phyloP scores from a whole-genome alignment of 2,113 vertebrate genomes.

The Passer domesticus region DNA sequence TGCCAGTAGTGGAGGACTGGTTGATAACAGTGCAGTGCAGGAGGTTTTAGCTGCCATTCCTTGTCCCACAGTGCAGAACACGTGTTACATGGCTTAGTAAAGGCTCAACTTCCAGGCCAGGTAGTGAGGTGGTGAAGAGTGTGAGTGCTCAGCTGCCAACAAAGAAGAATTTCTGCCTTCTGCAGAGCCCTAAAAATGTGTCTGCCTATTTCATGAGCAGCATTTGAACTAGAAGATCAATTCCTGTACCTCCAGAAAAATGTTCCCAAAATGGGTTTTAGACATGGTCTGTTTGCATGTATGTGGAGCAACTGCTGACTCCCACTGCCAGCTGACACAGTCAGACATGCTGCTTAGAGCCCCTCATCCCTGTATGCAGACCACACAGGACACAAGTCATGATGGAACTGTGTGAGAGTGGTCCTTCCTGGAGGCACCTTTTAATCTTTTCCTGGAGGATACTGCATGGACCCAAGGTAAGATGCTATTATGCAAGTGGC shows the following conservation, averaged over 20 bases:
- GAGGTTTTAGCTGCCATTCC: background rate
- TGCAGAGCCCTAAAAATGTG: background rate
- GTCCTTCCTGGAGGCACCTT: background rate
- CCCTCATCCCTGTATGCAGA: background rate
- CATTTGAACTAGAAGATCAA: background rate
- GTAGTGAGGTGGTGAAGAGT: background rate
- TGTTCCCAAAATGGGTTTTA: background rate
- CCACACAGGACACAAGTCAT: background rate
- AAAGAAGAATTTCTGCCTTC: background rate
- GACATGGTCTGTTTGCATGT: background rate
- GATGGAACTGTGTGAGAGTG: background rate
- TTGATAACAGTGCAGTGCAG: rapidly evolving
- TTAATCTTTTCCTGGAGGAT: background rate
- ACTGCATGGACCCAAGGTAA: background rate
- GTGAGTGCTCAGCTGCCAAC: background rate
- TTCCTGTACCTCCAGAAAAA: background rate
- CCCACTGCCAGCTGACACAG: background rate
- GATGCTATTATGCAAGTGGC: background rate
- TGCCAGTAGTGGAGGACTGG: background rate
- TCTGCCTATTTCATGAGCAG: background rate
- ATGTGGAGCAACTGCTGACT: background rate
- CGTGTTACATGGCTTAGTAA: rapidly evolving
- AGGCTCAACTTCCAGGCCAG: background rate
- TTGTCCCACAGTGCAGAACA: background rate
- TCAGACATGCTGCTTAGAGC: background rate